Evolutionary conservation across 2,888 invertebrate genomes (phyloP).

Genomic region (Cantharis rustica): DNA sequence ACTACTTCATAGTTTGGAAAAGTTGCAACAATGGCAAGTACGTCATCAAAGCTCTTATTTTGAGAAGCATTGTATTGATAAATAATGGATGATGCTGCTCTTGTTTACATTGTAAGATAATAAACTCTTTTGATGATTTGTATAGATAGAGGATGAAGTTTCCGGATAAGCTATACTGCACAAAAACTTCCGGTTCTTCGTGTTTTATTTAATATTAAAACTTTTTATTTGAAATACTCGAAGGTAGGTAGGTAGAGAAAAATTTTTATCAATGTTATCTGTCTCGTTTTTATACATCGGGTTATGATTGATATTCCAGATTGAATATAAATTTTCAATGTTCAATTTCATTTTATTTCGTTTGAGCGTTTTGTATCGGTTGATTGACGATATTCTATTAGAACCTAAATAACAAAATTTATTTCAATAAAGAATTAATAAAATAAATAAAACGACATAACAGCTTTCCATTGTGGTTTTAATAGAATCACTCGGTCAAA

Average conservation of each 20-base stretch:
- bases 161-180: constrained; percentile 12
- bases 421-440: background rate
- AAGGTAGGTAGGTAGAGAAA: background rate
- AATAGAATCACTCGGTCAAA: background rate
- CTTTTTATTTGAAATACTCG: constrained; percentile 9
- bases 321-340: constrained; percentile 3
- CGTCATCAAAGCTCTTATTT: background rate
- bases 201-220: constrained; percentile 12
- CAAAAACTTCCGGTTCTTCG: constrained; percentile 8
- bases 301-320: constrained; percentile 1
- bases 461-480: background rate
- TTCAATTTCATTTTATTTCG: background rate
- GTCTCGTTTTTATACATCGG: background rate
- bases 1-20: background rate
- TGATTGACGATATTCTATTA: background rate
- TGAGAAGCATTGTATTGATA: background rate
- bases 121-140: constrained; percentile 14
- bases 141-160: constrained; percentile 12
- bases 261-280: constrained; percentile 1
- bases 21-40: background rate
- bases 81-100: background rate
- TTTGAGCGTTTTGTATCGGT: background rate
- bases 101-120: background rate
- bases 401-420: background rate
- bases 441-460: background rate